Evolutionary conservation across 2,113 vertebrate genomes (phyloP), one percentile per base, ranked within the genome.

Genomic region (Gallinago undulata): DNA sequence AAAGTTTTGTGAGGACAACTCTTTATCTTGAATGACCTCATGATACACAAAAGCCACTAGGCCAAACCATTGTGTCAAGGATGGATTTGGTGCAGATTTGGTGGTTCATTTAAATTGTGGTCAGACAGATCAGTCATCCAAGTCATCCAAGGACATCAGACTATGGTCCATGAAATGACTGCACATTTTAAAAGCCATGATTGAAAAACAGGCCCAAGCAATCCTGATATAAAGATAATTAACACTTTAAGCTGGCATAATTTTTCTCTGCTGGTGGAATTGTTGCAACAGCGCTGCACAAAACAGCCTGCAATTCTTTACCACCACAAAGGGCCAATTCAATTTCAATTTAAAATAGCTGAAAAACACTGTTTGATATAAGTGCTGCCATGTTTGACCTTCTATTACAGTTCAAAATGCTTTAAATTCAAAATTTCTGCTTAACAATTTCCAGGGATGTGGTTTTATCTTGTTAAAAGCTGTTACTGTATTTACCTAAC

Each of bases 201-300:
- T 9, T 30, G 56, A 77, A 89, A 76, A 72, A 28, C 18, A 89
- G 66, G 56, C 11, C 16, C 19, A 73, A 69, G 59, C 23, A 89
- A 84, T 43, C 16, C 43, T 41, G 41, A 87, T 87, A 64, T 35
- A 74, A 87, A 90, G 91, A 43, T 47, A 89, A 86, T 76, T 75
- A 56, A 64, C n/a, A 75, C 27, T 88, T 84, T 45, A 88, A 25
- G 17, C 23, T 47, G 37, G 30, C 3, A 19, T 56, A 47, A 4
- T 50, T 77, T 64, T 77, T 47, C 28, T 56, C 35, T 91, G 30
- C 35, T 30, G 13, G 84, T 27, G 33, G 64, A 80, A 81, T 50
- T 10, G 1, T 56, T 87, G 39, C 41, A 80, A 69, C 19, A 75
- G 22, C 19, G 47, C 13, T 28, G 23, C 22, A 86, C 4, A 89